phyloP scores from a whole-genome alignment of 2,797 vertebrate species.

The Peromyscus nudipes region DNA sequence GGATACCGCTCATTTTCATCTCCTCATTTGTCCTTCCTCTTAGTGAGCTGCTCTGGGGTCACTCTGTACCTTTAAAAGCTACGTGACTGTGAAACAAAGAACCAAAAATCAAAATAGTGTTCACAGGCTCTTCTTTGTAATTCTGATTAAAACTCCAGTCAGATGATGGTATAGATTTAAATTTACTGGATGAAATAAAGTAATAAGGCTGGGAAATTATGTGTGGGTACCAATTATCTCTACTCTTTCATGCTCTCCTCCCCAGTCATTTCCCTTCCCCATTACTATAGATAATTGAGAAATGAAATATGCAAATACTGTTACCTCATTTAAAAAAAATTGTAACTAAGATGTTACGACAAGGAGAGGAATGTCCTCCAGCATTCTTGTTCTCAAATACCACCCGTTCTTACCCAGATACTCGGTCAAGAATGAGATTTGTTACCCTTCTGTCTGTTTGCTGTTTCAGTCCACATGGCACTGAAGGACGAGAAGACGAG shows the following conservation, averaged over 20 bases:
- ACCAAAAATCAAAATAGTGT: slow-evolving; percentile 35
- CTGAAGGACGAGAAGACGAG: neutral
- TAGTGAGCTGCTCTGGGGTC: neutral
- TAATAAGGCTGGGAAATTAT: slow-evolving; percentile 48
- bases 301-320: slow-evolving; percentile 68
- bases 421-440: neutral
- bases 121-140: slow-evolving; percentile 34
- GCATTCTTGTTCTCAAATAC: slow-evolving; percentile 55
- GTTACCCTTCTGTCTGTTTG: neutral
- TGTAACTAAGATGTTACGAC: slow-evolving; percentile 40
- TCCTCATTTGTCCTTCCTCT: slow-evolving; percentile 22
- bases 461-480: slow-evolving; percentile 14
- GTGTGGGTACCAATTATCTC: slow-evolving; percentile 35
- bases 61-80: slow-evolving; percentile 44
- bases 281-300: slow-evolving; percentile 49
- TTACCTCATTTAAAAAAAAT: slow-evolving; percentile 4
- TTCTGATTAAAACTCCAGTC: slow-evolving; percentile 22
- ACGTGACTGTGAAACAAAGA: slow-evolving; percentile 37
- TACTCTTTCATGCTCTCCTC: neutral
- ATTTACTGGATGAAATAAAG: slow-evolving; percentile 59
- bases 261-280: slow-evolving; percentile 1
- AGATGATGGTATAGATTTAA: slow-evolving; percentile 19
- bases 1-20: neutral
- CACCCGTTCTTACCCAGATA: slow-evolving; percentile 34
- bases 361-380: slow-evolving; percentile 39